Percentiles rank a stretch among this genome's conserved stretches.
phyloP scores from a whole-genome alignment of 2,797 vertebrate species.

The Xiphophorus birchmanni region DNA sequence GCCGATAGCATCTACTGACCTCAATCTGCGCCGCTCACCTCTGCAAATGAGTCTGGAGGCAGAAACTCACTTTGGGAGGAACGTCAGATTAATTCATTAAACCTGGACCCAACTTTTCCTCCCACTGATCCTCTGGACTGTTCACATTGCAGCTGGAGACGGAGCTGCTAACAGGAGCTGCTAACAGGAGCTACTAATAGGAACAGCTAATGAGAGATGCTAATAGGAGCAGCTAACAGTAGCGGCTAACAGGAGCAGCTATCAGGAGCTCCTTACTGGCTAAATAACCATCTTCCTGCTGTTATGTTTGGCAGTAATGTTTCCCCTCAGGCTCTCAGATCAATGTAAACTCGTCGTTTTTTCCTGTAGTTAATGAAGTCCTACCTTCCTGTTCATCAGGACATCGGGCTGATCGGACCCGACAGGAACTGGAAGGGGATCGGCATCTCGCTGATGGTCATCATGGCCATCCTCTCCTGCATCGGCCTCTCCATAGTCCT shows the following conservation, averaged over 20 bases:
- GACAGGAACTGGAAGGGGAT: constrained; percentile 84
- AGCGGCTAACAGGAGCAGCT: no score
- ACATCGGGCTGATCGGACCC: constrained; percentile 56
- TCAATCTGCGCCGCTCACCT: neutral
- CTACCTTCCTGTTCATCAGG: constrained; percentile 54
- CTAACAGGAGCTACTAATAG: no score
- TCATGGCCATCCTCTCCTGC: constrained; percentile 73
- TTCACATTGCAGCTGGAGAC: neutral
- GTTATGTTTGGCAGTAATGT: neutral
- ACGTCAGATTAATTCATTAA: neutral
- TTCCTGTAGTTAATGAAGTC: neutral
- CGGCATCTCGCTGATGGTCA: constrained; percentile 81
- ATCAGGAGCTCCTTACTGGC: no score
- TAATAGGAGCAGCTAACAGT: no score
- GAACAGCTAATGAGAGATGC: no score
- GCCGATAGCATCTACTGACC: neutral
- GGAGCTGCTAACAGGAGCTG: neutral
- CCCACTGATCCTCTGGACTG: neutral
- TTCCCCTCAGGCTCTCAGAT: neutral
- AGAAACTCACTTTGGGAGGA: neutral
- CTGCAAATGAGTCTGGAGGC: neutral
- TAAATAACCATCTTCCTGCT: no score
- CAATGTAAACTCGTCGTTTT: neutral
- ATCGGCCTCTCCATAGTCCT: constrained; percentile 80
- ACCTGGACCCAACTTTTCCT: neutral